A percentile compares a stretch with the other conserved stretches of the same genome.
Conservation (phyloP, 2,797 vertebrate species). For the Schizopygopsis malacanthus region DNA sequence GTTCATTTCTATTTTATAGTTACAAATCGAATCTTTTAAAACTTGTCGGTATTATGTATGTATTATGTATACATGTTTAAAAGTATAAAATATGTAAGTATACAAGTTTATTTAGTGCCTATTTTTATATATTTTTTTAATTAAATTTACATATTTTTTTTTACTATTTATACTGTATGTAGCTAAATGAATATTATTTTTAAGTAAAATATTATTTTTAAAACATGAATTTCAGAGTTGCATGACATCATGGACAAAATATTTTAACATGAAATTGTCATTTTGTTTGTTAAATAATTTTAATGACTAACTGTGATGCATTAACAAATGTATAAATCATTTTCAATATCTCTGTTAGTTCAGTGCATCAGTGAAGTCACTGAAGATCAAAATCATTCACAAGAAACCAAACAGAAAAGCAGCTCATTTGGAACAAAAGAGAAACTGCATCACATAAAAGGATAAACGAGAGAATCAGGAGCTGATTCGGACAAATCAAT, state of each 20-base stretch:
- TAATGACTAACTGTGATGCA: neutral
- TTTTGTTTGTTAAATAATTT: neutral
- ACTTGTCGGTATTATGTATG: too few relatives aligned
- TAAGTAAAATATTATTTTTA: neutral
- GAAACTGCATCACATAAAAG: neutral
- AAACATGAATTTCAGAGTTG: neutral
- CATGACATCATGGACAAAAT: neutral
- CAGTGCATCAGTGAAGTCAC: neutral
- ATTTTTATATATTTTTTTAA: too few relatives aligned
- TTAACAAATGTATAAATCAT: neutral
- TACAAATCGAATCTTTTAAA: too few relatives aligned
- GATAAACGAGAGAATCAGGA: slow-evolving; percentile 3
- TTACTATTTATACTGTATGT: neutral
- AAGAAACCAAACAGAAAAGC: neutral
- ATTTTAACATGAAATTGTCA: neutral
- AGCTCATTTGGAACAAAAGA: slow-evolving; percentile 2
- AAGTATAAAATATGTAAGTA: too few relatives aligned
- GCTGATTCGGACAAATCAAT: slow-evolving; percentile 8
- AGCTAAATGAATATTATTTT: neutral
- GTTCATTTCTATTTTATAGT: too few relatives aligned
- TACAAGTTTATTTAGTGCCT: too few relatives aligned
- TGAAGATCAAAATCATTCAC: neutral
- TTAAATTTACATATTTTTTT: neutral
- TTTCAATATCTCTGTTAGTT: neutral
- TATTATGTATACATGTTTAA: too few relatives aligned